phyloP scores from a whole-genome alignment of 1,140 invertebrate genomes.

The Drosophila rhopaloa region DNA sequence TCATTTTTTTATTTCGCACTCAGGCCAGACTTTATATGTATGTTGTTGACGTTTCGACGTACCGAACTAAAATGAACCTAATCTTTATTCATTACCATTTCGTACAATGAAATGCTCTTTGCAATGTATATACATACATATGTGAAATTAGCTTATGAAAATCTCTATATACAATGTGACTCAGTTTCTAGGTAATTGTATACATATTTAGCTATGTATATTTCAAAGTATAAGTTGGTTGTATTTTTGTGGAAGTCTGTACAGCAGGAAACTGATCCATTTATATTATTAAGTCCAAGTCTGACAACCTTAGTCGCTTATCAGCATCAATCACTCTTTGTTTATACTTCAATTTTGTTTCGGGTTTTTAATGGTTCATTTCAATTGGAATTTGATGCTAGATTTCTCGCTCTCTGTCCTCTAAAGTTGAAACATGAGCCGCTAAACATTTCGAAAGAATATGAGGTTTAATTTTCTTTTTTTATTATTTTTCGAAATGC shows the following conservation, averaged over 20 bases:
- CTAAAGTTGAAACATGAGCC: constrained; percentile 29
- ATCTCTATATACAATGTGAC: background rate
- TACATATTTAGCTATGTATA: background rate
- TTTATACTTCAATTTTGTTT: constrained; percentile 2
- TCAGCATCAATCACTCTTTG: constrained; percentile 14
- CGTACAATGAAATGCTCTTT: background rate
- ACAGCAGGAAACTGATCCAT: background rate
- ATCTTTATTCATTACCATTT: background rate
- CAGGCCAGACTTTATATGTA: background rate
- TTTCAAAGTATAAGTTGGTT: background rate
- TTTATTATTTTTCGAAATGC: constrained; percentile 19
- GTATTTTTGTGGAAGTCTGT: background rate
- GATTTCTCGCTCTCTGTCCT: constrained; percentile 14
- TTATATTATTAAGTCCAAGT: background rate
- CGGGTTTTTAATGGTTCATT: constrained; percentile 45
- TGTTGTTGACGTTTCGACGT: constrained; percentile 1
- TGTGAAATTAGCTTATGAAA: background rate
- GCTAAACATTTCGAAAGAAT: constrained; percentile 18
- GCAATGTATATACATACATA: background rate
- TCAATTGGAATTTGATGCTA: constrained; percentile 66
- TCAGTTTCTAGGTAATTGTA: background rate
- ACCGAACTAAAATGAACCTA: constrained; percentile 7
- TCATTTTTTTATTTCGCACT: background rate
- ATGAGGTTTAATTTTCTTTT: constrained; percentile 18
- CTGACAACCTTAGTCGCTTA: constrained; percentile 4